phyloP scores from a whole-genome alignment of 2,113 vertebrate species.

The Trematocara variabile region DNA sequence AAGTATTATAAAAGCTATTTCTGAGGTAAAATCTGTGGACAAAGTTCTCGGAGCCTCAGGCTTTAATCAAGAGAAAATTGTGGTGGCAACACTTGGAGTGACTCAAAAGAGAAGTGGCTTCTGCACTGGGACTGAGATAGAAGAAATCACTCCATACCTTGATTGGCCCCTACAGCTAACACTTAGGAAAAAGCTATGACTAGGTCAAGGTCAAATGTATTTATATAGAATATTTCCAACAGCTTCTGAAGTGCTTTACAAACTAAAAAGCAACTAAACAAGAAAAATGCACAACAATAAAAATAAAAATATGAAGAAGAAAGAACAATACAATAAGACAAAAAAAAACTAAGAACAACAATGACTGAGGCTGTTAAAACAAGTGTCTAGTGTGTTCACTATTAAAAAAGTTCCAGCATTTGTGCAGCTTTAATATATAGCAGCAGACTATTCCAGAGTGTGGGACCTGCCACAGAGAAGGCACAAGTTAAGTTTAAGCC shows the following conservation, averaged over 20 bases:
- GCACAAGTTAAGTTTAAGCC: not conserved
- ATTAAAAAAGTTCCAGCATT: not conserved
- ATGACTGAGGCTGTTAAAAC: not conserved
- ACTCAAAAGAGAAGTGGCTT: not conserved
- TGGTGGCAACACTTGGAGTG: not conserved
- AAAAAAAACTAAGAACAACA: not conserved
- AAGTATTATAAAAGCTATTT: not conserved
- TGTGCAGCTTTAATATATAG: not conserved
- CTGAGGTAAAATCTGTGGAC: not conserved
- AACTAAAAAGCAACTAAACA: not conserved
- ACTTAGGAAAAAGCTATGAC: not conserved
- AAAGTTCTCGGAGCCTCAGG: not conserved
- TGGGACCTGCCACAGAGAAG: not conserved
- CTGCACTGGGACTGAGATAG: not conserved
- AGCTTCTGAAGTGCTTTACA: not conserved
- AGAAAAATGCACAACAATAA: not conserved
- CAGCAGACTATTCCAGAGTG: not conserved
- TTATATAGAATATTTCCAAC: not conserved
- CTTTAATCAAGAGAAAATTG: not conserved
- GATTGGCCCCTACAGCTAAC: not conserved
- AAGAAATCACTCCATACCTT: not conserved
- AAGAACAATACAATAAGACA: not conserved
- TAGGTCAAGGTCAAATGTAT: not conserved
- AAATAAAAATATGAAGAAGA: not conserved
- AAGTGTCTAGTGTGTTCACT: not conserved